Percentiles rank a stretch among this genome's conserved stretches.
These are phyloP conservation scores for Mola mola DNA, from an alignment of 2,113 vertebrate genomes.

Conservation along the genomic window DNA sequence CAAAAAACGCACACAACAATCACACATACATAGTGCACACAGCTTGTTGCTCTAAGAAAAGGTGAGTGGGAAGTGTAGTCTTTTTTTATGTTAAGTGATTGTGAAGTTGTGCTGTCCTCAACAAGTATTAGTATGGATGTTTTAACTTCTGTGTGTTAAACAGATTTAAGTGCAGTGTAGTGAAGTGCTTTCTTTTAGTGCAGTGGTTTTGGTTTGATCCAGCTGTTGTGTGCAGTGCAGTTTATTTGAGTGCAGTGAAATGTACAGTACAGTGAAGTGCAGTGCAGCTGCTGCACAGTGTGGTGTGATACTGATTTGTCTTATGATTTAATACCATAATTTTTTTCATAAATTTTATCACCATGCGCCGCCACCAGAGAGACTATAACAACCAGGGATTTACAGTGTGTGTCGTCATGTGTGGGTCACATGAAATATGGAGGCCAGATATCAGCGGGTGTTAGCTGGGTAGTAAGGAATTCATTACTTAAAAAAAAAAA, in stretches of 20 bases:
- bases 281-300: slow-evolving; percentile 51
- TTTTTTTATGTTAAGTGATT: slow-evolving; percentile 69
- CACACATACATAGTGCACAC: slow-evolving; percentile 45
- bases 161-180: slow-evolving; percentile 53
- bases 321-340: slow-evolving; percentile 51
- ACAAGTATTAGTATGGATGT: slow-evolving; percentile 58
- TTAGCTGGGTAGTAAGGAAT: slow-evolving; percentile 17
- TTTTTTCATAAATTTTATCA: slow-evolving; percentile 72
- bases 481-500: background rate
- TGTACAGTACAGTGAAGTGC: slow-evolving; percentile 44
- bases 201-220: slow-evolving; percentile 40
- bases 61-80: slow-evolving; percentile 73
- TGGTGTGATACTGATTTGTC: slow-evolving; percentile 47
- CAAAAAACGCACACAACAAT: slow-evolving; percentile 51
- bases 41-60: slow-evolving; percentile 71
- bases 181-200: slow-evolving; percentile 50
- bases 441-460: slow-evolving; percentile 28
- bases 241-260: slow-evolving; percentile 49
- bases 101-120: slow-evolving; percentile 66
- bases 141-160: slow-evolving; percentile 34
- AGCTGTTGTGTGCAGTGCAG: slow-evolving; percentile 51
- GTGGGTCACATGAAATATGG: slow-evolving; percentile 44
- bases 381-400: slow-evolving; percentile 41
- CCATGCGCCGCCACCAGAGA: slow-evolving; percentile 56
- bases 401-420: slow-evolving; percentile 51